Base-by-base conservation (phyloP, 1,140 invertebrate genomes). In the Aphaenogaster rudis region DNA sequence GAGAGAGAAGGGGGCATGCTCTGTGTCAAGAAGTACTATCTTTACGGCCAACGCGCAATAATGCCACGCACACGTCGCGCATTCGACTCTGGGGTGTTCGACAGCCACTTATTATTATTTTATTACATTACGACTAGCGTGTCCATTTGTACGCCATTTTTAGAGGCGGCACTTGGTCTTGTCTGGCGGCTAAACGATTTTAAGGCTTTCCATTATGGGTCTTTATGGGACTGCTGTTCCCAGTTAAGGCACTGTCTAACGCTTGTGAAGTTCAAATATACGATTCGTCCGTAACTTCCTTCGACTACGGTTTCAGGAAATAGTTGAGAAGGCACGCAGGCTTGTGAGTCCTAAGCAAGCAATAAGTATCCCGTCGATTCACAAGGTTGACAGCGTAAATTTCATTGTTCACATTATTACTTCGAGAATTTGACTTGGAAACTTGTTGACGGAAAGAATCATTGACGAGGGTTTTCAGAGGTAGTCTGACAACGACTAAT, bases 271-370 rank as follows among this genome's bases (percentile, higher is more conserved):
- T 52, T 39, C 72, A 76, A 71, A 89, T 71, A 80, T 13, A 90
- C 52, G 69, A 89, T 89, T 50, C 50, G 88, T 66, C 71, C 54
- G 63, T 80, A 69, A 89, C 63, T 78, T 50, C 17, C 64, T 57
- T 71, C 80, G 74, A 78, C 57, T 88, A 54, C 54, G 33, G 78
- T 81, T 81, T 81, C 78, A 78, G 80, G 72, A 86, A 78, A 71
- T 71, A 9, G 57, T 33, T 13, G 42, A 81, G 64, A 42, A 71
- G 54, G 15, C 48, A 45, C 36, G 54, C 69, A n/a, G 54, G 69
- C 3, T 74, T 33, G 50, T 42, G 33, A 33, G 78, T 74, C 90
- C 87, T 91, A 91, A 91, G 63, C 78, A 91, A 91, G 90, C 90
- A 91, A 88, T 86, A 86, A 88, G 74, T 86, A 72, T 39, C 33